phyloP scores from a whole-genome alignment of 2,113 vertebrate species.

The Thermophis baileyi region DNA sequence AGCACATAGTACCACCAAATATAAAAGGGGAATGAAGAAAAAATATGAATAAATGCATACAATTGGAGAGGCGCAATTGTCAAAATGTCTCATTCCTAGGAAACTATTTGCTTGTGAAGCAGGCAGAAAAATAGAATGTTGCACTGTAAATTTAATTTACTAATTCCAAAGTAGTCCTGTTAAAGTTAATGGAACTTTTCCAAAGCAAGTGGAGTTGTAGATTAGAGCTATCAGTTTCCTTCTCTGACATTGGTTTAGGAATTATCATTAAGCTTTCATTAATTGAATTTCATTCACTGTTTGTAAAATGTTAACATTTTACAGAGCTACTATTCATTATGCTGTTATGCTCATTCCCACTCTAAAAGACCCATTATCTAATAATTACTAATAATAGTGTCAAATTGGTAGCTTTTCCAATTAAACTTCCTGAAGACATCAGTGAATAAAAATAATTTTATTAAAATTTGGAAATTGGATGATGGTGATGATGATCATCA shows the following conservation, averaged over 20 bases:
- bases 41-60: neutral
- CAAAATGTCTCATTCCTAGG: neutral
- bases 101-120: neutral
- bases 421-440: constrained; percentile 29
- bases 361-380: neutral
- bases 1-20: neutral
- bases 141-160: neutral
- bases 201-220: neutral
- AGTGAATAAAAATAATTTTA: constrained; percentile 16
- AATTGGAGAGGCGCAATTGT: too few relatives aligned
- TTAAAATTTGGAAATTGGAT: constrained; percentile 43
- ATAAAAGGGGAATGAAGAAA: neutral
- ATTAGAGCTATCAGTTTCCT: neutral
- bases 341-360: neutral
- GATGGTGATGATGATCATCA: neutral
- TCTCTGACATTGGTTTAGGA: constrained; percentile 9
- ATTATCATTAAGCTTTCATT: constrained; percentile 25
- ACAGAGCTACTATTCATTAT: fast-evolving
- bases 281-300: constrained; percentile 21
- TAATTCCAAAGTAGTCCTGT: neutral
- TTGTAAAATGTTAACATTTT: constrained; percentile 8
- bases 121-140: too few relatives aligned
- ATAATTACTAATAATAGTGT: constrained; percentile 7
- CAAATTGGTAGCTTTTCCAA: neutral
- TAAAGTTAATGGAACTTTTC: neutral